Evolutionary conservation across 2,113 vertebrate genomes (phyloP).

Genomic region (Anoura caudifer): DNA sequence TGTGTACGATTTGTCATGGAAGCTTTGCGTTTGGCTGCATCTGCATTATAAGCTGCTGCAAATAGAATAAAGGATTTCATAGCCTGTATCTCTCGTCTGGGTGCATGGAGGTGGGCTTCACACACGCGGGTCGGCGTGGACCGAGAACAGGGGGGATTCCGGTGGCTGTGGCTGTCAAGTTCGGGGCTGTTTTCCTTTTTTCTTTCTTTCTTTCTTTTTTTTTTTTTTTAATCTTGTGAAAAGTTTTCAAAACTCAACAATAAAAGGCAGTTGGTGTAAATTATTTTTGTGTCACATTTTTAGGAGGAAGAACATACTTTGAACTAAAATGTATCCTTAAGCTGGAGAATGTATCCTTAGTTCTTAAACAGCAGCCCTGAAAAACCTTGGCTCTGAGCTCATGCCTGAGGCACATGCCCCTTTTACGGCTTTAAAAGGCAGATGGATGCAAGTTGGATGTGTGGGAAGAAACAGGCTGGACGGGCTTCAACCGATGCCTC

Average conservation of each 20-base stretch:
- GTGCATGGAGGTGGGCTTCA: constrained; percentile 91
- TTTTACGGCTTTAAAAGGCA: constrained; percentile 5
- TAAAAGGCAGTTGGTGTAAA: constrained; percentile 87
- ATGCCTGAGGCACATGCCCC: neutral
- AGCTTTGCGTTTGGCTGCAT: constrained; percentile 92
- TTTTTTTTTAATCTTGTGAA: constrained; percentile 81
- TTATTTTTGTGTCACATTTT: constrained; percentile 81
- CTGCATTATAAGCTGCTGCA: constrained; percentile 90
- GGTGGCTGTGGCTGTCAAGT: constrained; percentile 82
- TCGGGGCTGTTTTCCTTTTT: neutral
- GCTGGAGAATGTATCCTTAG: neutral
- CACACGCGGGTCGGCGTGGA: constrained; percentile 84
- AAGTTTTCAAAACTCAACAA: constrained; percentile 82
- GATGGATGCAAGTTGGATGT: neutral
- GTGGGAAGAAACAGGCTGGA: constrained; percentile 46
- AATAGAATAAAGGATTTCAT: constrained; percentile 87
- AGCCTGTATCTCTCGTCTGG: constrained; percentile 91
- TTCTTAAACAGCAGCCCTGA: constrained; percentile 46
- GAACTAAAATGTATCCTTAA: constrained; percentile 41
- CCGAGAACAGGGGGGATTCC: constrained; percentile 81
- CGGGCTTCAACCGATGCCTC: constrained; percentile 32
- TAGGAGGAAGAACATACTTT: constrained; percentile 62
- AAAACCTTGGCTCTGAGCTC: constrained; percentile 45
- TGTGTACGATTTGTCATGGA: constrained; percentile 90
- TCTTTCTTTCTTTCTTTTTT: constrained; percentile 49